Conservation (phyloP, 2,888 invertebrate species). For the Acleris emargana region DNA sequence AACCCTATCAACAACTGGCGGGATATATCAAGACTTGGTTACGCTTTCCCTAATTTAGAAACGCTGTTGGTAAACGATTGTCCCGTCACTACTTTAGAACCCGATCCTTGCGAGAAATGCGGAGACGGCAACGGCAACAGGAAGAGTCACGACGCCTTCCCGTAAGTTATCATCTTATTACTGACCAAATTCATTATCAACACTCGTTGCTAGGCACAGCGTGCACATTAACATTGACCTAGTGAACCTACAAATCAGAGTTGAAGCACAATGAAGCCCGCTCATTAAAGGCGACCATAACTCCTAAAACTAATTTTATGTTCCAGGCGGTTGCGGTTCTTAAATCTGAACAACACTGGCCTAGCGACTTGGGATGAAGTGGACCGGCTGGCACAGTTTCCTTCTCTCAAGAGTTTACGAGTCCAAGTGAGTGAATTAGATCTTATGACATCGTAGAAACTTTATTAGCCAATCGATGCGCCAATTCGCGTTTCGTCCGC, state of each 20-base stretch:
- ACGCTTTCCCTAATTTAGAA: slow-evolving; percentile 93
- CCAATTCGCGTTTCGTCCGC: slow-evolving; percentile 42
- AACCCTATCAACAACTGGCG: slow-evolving; percentile 94
- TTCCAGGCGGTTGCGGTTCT: slow-evolving; percentile 88
- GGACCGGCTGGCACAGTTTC: slow-evolving; percentile 93
- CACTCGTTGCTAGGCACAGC: slow-evolving; percentile 41
- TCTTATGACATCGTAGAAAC: slow-evolving; percentile 21
- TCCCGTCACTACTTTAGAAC: slow-evolving; percentile 86
- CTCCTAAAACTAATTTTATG: slow-evolving; percentile 43
- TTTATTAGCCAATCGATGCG: slow-evolving; percentile 27
- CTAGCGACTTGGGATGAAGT: slow-evolving; percentile 95
- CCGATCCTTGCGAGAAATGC: slow-evolving; percentile 85
- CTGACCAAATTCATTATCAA: slow-evolving; percentile 26
- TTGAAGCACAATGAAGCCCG: slow-evolving; percentile 25
- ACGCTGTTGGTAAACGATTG: slow-evolving; percentile 94
- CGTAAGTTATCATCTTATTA: slow-evolving; percentile 61
- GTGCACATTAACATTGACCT: slow-evolving; percentile 61
- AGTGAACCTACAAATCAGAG: slow-evolving; percentile 58
- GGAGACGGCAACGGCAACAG: slow-evolving; percentile 73
- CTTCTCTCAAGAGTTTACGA: slow-evolving; percentile 91
- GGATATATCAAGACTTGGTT: slow-evolving; percentile 92
- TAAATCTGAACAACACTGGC: slow-evolving; percentile 93
- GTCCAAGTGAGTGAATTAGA: slow-evolving; percentile 85
- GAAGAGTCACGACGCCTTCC: slow-evolving; percentile 86
- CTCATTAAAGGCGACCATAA: slow-evolving; percentile 26